These are phyloP conservation scores for Chrysolina haemoptera DNA, from an alignment of 2,888 invertebrate species.

Conservation along the genomic window DNA sequence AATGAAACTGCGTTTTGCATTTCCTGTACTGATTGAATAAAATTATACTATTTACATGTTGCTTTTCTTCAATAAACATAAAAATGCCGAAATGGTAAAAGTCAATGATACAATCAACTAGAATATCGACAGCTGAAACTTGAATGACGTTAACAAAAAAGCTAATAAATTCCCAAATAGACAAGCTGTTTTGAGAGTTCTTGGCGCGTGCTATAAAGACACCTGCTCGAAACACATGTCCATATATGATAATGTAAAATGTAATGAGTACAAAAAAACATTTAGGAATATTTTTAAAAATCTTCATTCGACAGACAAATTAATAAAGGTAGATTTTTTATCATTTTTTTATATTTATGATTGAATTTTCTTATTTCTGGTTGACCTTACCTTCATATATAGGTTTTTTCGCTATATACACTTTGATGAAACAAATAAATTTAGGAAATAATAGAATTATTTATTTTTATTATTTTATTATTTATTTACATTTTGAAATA, in stretches of 20 bases:
- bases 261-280: not conserved
- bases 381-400: no score
- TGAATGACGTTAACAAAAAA: conserved; percentile 50
- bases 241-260: conserved; percentile 46
- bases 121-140: conserved; percentile 39
- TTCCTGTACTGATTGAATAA: conserved; percentile 45
- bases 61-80: conserved; percentile 22
- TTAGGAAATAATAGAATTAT: no score
- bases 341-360: no score
- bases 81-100: conserved; percentile 14
- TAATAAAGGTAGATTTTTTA: no score
- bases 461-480: no score
- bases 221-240: conserved; percentile 62
- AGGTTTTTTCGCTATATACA: no score
- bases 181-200: conserved; percentile 60
- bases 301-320: no score
- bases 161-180: conserved; percentile 59
- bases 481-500: no score
- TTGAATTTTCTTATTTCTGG: no score
- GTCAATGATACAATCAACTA: conserved; percentile 32
- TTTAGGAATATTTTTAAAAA: not conserved
- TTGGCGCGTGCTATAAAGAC: conserved; percentile 61
- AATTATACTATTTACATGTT: conserved; percentile 27
- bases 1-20: conserved; percentile 48
- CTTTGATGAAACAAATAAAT: no score